Conservation (phyloP, 2,797 vertebrate species). For the Monodelphis domestica region DNA sequence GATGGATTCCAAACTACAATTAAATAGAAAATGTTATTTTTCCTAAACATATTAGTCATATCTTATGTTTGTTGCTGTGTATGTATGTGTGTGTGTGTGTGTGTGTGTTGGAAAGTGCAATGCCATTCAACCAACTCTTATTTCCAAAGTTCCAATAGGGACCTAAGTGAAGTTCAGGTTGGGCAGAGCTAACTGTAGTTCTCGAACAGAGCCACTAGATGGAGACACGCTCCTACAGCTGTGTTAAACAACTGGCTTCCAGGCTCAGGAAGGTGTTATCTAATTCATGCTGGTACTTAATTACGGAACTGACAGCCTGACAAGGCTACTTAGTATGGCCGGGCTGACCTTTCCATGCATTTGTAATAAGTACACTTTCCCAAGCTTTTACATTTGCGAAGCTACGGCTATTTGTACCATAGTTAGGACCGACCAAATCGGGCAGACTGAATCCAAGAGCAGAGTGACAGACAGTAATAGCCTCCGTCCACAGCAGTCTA, state of each 20-base stretch:
- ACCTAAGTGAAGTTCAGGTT: not conserved
- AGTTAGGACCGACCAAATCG: constrained; percentile 5
- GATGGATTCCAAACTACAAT: not conserved
- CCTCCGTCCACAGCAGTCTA: accelerated
- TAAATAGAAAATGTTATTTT: not conserved
- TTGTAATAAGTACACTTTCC: constrained; percentile 48
- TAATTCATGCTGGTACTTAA: constrained; percentile 35
- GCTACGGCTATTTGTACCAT: not conserved
- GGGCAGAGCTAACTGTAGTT: not conserved
- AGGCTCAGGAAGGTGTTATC: constrained; percentile 34
- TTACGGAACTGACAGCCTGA: constrained; percentile 36
- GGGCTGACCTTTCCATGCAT: constrained; percentile 65
- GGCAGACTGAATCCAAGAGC: not conserved
- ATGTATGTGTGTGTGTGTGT: not conserved
- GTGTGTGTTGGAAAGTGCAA: not conserved
- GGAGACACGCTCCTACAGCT: constrained; percentile 48
- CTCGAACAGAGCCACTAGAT: constrained; percentile 49
- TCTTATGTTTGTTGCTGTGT: not conserved
- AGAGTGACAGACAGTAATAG: not conserved
- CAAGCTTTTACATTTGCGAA: not conserved
- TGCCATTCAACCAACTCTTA: not conserved
- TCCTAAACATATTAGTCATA: too few species aligned
- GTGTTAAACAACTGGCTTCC: accelerated
- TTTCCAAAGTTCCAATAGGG: not conserved
- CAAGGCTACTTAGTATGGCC: not conserved